Evolutionary conservation across 2,888 invertebrate species (phyloP), one percentile per base, ranked within the genome.

Genomic region (Drosophila tripunctata): DNA sequence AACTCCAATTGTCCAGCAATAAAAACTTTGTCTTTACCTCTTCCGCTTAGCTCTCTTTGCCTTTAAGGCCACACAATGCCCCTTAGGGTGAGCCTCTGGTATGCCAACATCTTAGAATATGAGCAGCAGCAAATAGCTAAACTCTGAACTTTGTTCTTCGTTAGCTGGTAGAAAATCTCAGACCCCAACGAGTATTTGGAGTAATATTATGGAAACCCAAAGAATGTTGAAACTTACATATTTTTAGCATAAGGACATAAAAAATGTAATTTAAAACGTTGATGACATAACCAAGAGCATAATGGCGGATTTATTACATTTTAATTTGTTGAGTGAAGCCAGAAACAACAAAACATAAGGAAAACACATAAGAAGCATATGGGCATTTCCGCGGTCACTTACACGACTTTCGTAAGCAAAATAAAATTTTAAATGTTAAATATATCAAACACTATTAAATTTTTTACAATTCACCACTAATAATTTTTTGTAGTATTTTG

Each of bases 1-100:
- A 78, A 65, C 66, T 86, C 61, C 87, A 88, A 81, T 81, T 88
- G 88, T 48, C 67, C 69, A 60, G 84, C 81, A 88, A 81, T 88
- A 83, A 79, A 74, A 81, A 86, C 69, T 88, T 88, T 69, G 67
- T 69, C 84, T 66, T 81, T 71, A 45, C 62, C 27, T 52, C 31
- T 44, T 44, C 62, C 57, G n/a, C n/a, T n/a, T n/a, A n/a, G n/a
- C n/a, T n/a, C n/a, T 50, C 60, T 22, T 55, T 19, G 57, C 35
- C 80, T 62, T 43, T 41, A 38, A 41, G 12, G 43, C 17, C 36
- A 21, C 38, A 41, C 48, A 43, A 50, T 36, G 36, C 38, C 50
- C 67, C 52, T 30, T 1, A 24, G 44, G 62, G 55, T 27, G 17
- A 51, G 24, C 45, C 63, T n/a, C 38, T 31, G 51, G 58, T 33